These are phyloP conservation scores for Tachina fera DNA, from an alignment of 2,888 invertebrate genomes.

Conservation along the genomic window DNA sequence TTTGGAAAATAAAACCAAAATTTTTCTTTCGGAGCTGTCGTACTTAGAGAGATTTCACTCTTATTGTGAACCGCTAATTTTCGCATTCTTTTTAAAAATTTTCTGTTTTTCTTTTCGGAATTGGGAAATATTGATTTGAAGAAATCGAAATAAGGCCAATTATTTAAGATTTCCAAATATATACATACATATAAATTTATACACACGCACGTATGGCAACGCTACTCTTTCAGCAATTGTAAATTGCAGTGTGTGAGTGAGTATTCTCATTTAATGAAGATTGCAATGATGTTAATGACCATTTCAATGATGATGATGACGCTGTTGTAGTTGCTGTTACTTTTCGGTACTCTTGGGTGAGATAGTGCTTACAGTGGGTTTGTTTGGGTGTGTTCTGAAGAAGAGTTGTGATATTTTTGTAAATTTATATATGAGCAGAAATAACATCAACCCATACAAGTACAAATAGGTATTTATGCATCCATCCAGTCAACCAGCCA, in stretches of 20 bases:
- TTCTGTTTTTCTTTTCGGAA: no score
- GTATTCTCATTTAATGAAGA: not conserved
- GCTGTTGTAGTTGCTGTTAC: conserved; percentile 50
- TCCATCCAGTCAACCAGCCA: conserved; percentile 72
- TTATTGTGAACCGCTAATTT: no score
- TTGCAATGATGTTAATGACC: conserved; percentile 17
- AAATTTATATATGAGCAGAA: conserved; percentile 9
- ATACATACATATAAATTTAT: no score
- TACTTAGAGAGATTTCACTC: no score
- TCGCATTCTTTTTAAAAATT: no score
- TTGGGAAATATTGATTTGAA: no score
- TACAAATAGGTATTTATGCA: conserved; percentile 45
- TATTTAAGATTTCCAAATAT: no score
- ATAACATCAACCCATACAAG: conserved; percentile 40
- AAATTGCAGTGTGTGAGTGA: conserved; percentile 46
- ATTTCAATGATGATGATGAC: conserved; percentile 34
- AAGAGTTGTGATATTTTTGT: conserved; percentile 66
- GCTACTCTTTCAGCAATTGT: conserved; percentile 10
- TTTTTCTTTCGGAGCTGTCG: no score
- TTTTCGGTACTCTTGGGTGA: conserved; percentile 62
- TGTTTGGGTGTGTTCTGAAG: conserved; percentile 28
- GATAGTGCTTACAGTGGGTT: conserved; percentile 23
- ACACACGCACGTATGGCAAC: no score
- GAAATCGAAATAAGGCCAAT: no score
- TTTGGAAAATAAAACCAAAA: no score